Evolutionary conservation across 92 coral and sea anemone species (phyloP).

Genomic region (Epizoanthus stellaris): DNA sequence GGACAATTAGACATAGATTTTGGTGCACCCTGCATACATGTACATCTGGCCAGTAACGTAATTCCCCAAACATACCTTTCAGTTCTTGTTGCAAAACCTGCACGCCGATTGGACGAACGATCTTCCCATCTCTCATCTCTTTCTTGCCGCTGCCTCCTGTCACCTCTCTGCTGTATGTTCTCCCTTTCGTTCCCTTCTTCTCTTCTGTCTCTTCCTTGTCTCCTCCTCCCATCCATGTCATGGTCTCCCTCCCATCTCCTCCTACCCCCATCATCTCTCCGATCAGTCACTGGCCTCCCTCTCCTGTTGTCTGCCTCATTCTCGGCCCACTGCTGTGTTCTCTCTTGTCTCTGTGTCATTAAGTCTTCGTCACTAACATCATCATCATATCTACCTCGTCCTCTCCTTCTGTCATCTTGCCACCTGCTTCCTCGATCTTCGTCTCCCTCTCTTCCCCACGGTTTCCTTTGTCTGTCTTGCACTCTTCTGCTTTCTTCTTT

Average conservation of each 20-base stretch:
- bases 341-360: slow-evolving; percentile 50
- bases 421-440: neutral
- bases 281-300: neutral
- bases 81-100: neutral
- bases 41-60: too few species aligned
- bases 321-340: slow-evolving; percentile 51
- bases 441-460: neutral
- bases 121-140: slow-evolving; percentile 11
- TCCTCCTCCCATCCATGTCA: slow-evolving; percentile 16
- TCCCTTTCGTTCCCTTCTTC: slow-evolving; percentile 17
- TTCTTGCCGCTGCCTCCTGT: neutral
- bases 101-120: neutral
- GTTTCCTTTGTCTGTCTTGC: neutral
- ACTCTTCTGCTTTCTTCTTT: slow-evolving; percentile 9
- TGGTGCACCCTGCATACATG: too few species aligned
- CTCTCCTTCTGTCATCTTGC: slow-evolving; percentile 18
- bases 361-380: slow-evolving; percentile 22
- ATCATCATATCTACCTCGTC: slow-evolving; percentile 20
- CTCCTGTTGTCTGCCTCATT: slow-evolving; percentile 11
- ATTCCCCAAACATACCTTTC: neutral
- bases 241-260: slow-evolving; percentile 37
- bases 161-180: slow-evolving; percentile 28
- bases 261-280: slow-evolving; percentile 27
- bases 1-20: too few species aligned
- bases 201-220: slow-evolving; percentile 23